These are phyloP conservation scores for Staurois parvus DNA, from an alignment of 2,797 vertebrate genomes.

Conservation along the genomic window DNA sequence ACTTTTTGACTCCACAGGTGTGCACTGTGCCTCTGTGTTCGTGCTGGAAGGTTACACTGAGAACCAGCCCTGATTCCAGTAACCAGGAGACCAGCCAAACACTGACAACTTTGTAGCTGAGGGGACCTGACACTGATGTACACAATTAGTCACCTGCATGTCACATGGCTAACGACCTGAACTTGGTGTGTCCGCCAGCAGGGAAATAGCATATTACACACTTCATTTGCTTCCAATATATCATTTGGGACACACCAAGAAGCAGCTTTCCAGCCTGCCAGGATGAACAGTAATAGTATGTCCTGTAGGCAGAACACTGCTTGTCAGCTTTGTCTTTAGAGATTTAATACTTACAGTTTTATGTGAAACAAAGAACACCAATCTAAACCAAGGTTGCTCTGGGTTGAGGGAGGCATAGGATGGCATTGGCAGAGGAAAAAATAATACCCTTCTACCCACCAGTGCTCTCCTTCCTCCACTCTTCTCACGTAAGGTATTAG, in stretches of 20 bases:
- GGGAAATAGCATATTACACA: background rate
- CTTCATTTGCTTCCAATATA: background rate
- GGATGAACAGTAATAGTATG: background rate
- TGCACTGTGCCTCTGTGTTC: background rate
- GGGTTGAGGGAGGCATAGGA: too few relatives aligned
- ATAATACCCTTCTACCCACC: too few relatives aligned
- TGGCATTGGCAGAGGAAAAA: too few relatives aligned
- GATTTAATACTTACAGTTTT: too few relatives aligned
- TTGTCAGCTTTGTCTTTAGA: too few relatives aligned
- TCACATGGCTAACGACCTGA: background rate
- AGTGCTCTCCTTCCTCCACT: too few relatives aligned
- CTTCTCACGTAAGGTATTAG: too few relatives aligned
- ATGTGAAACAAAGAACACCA: too few relatives aligned
- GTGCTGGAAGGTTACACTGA: background rate
- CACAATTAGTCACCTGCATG: constrained; percentile 39
- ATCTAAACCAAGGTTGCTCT: too few relatives aligned
- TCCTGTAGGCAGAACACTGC: too few relatives aligned
- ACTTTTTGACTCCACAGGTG: background rate
- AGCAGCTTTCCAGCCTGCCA: background rate
- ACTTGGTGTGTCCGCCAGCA: background rate
- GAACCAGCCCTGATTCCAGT: constrained; percentile 4
- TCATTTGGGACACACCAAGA: too few relatives aligned
- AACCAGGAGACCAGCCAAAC: constrained; percentile 48
- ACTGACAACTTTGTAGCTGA: constrained; percentile 14
- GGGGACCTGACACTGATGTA: constrained; percentile 3